Base-by-base conservation (phyloP, 2,113 vertebrate genomes). In the Corythaixoides concolor region DNA sequence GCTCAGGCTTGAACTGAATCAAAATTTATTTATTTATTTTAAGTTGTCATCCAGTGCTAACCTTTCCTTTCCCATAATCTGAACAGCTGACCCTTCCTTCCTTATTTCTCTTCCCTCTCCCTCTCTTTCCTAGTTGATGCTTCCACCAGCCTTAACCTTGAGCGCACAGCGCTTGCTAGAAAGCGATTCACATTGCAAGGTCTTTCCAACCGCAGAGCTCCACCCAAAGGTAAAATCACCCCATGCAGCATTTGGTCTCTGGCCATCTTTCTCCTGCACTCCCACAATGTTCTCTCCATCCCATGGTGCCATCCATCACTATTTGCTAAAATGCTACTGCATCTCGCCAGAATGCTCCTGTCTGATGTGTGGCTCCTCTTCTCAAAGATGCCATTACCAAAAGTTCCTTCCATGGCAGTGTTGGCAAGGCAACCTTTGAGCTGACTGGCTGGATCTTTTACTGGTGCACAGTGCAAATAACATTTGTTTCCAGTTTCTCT, bases 161-260 rank as follows among this genome's bases (percentile, higher is more conserved):
- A 98, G 97, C 98, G 97, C 56, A 98, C 98, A 95, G 98, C 98
- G 97, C 98, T 98, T 89, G 98, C 98, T 98, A 98, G 98, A 98
- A 99, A 98, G 97, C 98, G 98, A 96, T 99, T 99, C 98, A 99
- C 98, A 96, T 98, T 99, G 96, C 98, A 99, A 98, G 98, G 98
- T 83, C 98, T 99, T 97, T 98, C 99, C 95, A 99, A 99, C 97
- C 98, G 98, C 97, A 98, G 98, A 98, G 98, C 98, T 96, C 98
- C 98, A 86, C 98, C 98, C 89, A 97, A 98, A 99, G 99, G 99
- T 99, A 99, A 99, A 97, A 97, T 55, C 85, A 97, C 85, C 80
- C 79, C 84, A 82, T 23, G 83, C 94, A 95, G 94, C 91, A 56
- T 97, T 82, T 70, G 86, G 62, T 95, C 80, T 94, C 88, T 95